phyloP scores from a whole-genome alignment of 2,888 invertebrate genomes.

The Antitype chi region DNA sequence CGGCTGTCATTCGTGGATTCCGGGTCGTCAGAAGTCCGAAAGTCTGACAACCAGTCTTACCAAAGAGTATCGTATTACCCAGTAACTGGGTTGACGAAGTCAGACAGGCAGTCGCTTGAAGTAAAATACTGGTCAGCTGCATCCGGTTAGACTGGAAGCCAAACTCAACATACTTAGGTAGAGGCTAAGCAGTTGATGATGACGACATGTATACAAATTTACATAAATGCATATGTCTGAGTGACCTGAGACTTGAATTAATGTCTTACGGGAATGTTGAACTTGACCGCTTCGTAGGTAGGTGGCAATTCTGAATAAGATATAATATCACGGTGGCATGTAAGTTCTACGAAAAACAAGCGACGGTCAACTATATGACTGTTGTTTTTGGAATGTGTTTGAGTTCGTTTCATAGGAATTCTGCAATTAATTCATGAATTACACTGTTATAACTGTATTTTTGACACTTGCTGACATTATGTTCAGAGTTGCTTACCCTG shows the following conservation, averaged over 20 bases:
- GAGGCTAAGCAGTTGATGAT: no score
- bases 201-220: background rate
- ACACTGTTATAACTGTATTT: background rate
- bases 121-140: no score
- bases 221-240: conserved; percentile 33
- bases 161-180: no score
- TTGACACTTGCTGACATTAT: background rate
- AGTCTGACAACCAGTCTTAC: no score
- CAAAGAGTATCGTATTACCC: no score
- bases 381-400: conserved; percentile 11
- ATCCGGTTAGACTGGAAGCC: no score
- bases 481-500: no score
- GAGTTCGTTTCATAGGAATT: background rate
- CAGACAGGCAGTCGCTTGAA: no score
- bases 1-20: no score
- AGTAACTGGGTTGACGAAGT: no score
- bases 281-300: conserved; percentile 32
- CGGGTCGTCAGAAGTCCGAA: no score
- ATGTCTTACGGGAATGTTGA: conserved; percentile 44
- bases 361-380: conserved; percentile 19
- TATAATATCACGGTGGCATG: conserved; percentile 4
- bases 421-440: background rate
- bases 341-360: conserved; percentile 30
- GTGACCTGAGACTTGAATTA: conserved; percentile 33
- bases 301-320: conserved; percentile 25